phyloP scores from a whole-genome alignment of 2,888 invertebrate species.

The Pimpla rufipes region DNA sequence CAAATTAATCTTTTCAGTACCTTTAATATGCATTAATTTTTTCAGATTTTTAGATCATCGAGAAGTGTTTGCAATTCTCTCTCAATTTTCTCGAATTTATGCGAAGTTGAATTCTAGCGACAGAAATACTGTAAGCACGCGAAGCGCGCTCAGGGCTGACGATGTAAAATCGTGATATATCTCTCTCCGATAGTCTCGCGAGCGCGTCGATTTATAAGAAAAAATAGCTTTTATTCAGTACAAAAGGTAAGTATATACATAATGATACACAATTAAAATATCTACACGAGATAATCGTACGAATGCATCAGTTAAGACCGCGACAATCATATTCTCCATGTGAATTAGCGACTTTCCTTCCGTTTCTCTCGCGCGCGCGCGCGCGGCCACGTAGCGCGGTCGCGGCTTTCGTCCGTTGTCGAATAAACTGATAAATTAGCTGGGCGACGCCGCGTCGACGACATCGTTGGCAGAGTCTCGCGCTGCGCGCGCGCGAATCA shows the following conservation, averaged over 20 bases:
- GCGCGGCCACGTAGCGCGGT: background rate
- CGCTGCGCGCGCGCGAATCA: too few species aligned
- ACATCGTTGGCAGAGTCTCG: constrained; percentile 4
- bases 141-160: too few species aligned
- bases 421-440: constrained; percentile 40
- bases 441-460: constrained; percentile 23
- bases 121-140: too few species aligned
- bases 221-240: constrained; percentile 80
- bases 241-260: constrained; percentile 82
- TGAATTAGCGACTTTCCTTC: constrained; percentile 66
- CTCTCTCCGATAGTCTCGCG: too few species aligned
- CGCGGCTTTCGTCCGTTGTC: constrained; percentile 42
- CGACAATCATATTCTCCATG: constrained; percentile 66
- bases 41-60: too few species aligned
- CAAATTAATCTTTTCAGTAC: too few species aligned
- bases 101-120: too few species aligned
- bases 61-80: too few species aligned
- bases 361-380: constrained; percentile 48
- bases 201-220: constrained; percentile 68
- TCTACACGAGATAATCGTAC: constrained; percentile 77
- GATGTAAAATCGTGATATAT: too few species aligned
- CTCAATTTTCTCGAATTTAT: too few species aligned
- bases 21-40: too few species aligned
- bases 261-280: constrained; percentile 81
- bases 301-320: constrained; percentile 58